Conservation (phyloP, 1,140 invertebrate genomes). For the Neuroterus valhalla region DNA sequence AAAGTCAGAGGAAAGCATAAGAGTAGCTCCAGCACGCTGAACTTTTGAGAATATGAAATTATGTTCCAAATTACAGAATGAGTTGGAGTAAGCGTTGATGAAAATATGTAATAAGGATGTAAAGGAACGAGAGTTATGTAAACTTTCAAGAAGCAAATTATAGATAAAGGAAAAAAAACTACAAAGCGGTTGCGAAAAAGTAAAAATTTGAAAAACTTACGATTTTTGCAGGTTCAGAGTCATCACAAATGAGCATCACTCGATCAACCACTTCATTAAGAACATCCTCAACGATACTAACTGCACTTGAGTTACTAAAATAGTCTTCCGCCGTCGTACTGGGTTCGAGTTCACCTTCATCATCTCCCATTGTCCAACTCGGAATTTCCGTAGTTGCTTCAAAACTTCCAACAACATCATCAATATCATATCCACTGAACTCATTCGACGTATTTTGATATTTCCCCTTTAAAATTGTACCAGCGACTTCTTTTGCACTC, state of each 20-base stretch:
- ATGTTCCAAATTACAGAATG: too few species aligned
- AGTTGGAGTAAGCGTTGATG: too few species aligned
- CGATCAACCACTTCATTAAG: slow-evolving; percentile 77
- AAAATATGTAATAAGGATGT: too few species aligned
- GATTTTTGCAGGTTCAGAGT: slow-evolving; percentile 60
- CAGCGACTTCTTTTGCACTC: slow-evolving; percentile 67
- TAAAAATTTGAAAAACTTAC: slow-evolving; percentile 45
- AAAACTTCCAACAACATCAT: slow-evolving; percentile 64
- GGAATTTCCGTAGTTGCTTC: slow-evolving; percentile 68
- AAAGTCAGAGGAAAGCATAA: not conserved
- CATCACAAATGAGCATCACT: slow-evolving; percentile 69
- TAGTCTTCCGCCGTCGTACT: slow-evolving; percentile 79
- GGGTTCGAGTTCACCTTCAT: slow-evolving; percentile 73
- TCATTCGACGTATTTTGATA: slow-evolving; percentile 70
- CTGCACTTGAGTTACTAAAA: slow-evolving; percentile 72
- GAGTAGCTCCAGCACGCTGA: too few species aligned
- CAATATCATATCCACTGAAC: slow-evolving; percentile 64
- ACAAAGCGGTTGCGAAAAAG: slow-evolving; percentile 31
- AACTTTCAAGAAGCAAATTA: too few species aligned
- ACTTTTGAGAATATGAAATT: too few species aligned
- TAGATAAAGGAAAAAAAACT: slow-evolving; percentile 22
- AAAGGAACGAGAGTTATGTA: too few species aligned
- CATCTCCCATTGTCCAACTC: slow-evolving; percentile 72
- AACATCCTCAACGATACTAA: slow-evolving; percentile 76
- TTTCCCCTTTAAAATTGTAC: slow-evolving; percentile 69